Base-by-base conservation (phyloP, 2,113 vertebrate genomes). In the Arizona elegans region DNA sequence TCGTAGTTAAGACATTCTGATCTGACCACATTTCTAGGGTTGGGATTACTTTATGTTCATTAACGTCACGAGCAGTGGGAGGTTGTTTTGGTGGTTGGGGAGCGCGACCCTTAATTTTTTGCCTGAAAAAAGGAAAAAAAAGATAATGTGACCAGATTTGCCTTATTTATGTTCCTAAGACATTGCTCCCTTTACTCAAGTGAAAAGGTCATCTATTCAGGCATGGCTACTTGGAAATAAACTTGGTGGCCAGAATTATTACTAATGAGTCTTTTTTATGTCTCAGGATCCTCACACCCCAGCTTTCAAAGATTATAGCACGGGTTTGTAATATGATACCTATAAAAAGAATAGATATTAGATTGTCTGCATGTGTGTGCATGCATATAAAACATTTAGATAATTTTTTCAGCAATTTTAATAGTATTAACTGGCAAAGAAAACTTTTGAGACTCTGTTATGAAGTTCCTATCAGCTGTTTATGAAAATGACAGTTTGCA, bases 31-130 rank as follows among this genome's bases (percentile, higher is more conserved):
- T 97, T 9, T 97, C 97, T 38, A 91, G 33, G 1, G 97, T 96
- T 26, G 94, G 90, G 43, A 94, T 89, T 87, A 96, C 97, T 90
- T 97, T 97, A 90, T 54, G 95, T 8, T 96, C 95, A 1, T 91
- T 97, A 95, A 97, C 93, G 88, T 94, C 96, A 10, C 97, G 97
- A 6, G 97, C 95, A 85, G 97, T 92, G 0, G 98, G 96, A 95
- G 90, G 95, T 5, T 98, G 98, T 1, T 98, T 98, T 93, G 98
- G 98, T 0, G 98, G 98, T 92, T 96, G 96, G 1, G 98, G 98
- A 38, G 99, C 99, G 0, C 97, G 98, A 13, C 97, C 96, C 97
- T 99, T 99, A 98, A 99, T 99, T 97, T 95, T 99, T 97, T 96
- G 98, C 95, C 98, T 99, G 93, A 3, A 96, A 95, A 95, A 81